These are phyloP conservation scores for Aricia artaxerxes DNA, from an alignment of 2,888 invertebrate species.

Conservation along the genomic window DNA sequence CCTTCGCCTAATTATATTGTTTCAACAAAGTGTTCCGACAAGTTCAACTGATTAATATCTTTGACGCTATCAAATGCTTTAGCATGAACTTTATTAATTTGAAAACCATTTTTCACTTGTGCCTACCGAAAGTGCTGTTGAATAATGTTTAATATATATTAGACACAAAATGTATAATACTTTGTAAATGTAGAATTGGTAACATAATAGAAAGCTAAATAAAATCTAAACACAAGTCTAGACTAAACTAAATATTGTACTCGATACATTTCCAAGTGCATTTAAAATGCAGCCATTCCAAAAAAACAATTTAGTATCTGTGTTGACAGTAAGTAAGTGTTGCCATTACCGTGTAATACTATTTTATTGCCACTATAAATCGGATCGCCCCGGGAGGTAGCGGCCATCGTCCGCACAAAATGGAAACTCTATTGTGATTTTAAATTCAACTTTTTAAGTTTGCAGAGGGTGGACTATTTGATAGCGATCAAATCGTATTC, in stretches of 20 bases:
- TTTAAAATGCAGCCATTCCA: neutral
- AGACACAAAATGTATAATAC: no score
- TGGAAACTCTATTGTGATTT: conserved; percentile 71
- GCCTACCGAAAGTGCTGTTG: neutral
- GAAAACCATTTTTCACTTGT: neutral
- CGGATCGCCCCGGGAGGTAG: conserved; percentile 74
- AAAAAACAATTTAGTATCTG: conserved; percentile 3
- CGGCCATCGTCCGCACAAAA: conserved; percentile 76
- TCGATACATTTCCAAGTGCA: neutral
- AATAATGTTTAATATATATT: neutral
- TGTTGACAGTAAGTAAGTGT: conserved; percentile 35
- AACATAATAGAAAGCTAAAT: no score
- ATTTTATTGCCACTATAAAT: conserved; percentile 76
- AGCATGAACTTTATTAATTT: neutral
- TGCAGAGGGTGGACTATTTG: conserved; percentile 47
- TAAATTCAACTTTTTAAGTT: conserved; percentile 70
- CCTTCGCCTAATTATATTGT: conserved; percentile 28
- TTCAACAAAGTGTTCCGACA: conserved; percentile 22
- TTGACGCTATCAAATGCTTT: neutral
- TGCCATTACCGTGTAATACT: conserved; percentile 59
- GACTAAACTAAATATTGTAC: neutral
- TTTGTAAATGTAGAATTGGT: no score
- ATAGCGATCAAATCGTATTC: conserved; percentile 35
- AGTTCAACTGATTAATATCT: conserved; percentile 14
- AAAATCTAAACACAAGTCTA: neutral